Evolutionary conservation across 2,888 invertebrate genomes (phyloP).

Genomic region (Macaria notata): DNA sequence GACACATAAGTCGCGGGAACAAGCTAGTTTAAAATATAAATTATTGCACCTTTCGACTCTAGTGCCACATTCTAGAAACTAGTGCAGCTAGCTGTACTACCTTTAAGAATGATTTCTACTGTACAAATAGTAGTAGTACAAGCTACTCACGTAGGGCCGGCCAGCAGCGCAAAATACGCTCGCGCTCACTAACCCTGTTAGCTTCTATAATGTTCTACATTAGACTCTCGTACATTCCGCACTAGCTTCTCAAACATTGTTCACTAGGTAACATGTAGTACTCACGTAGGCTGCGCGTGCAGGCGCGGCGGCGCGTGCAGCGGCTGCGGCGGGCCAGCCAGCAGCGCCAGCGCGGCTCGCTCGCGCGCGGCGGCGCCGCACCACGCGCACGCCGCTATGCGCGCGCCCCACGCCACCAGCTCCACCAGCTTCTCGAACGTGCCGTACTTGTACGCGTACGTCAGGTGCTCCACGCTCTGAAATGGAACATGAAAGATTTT

Average conservation of each 20-base stretch:
- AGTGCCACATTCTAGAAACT: no score
- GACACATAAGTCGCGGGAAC: no score
- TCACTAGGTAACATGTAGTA: conserved; percentile 3
- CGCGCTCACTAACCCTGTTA: conserved; percentile 93
- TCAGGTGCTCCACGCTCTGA: conserved; percentile 95
- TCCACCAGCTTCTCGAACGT: conserved; percentile 96
- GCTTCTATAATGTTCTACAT: conserved; percentile 59
- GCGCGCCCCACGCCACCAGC: conserved; percentile 91
- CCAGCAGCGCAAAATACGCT: conserved; percentile 85
- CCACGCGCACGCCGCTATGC: conserved; percentile 91
- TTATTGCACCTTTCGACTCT: no score
- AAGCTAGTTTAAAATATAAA: no score
- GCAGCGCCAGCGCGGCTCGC: conserved; percentile 86
- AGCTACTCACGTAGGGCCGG: conserved; percentile 40
- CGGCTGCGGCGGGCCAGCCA: conserved; percentile 45
- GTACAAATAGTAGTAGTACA: no score
- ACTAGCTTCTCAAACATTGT: conserved; percentile 85
- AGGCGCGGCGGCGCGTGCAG: conserved; percentile 27
- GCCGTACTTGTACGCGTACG: conserved; percentile 96
- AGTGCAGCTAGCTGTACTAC: no score
- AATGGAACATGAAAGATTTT: not conserved
- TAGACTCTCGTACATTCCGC: conserved; percentile 91
- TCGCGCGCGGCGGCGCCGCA: conserved; percentile 86
- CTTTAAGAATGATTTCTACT: no score
- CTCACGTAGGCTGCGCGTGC: conserved; percentile 23